Base-by-base conservation (phyloP, 2,797 vertebrate species). In the Micrastur ruficollis region DNA sequence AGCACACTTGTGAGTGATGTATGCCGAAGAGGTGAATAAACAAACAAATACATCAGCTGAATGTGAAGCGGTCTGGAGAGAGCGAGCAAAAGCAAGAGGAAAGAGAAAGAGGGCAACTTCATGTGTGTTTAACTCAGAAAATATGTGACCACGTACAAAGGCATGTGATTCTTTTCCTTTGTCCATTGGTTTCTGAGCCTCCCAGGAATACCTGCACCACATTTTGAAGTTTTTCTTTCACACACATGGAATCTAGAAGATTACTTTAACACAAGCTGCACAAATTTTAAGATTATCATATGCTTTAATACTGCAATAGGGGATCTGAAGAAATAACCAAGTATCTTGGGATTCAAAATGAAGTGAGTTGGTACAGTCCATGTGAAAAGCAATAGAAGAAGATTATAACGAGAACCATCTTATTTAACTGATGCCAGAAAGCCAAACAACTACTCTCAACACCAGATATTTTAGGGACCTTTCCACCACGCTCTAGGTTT, bases 401-500 rank as follows among this genome's bases (percentile, higher is more conserved):
- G 59, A 92, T 25, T 44, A 27, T 58, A 91, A 75, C 31, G 12
- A 89, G 80, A 95, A 88, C 32, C 53, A 80, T 63, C 23, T 82
- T 93, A 73, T 63, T 86, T 80, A 67, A 70, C 11, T 46, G 42
- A 49, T 90, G 44, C n/a, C 70, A 90, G 36, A 89, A 86, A 76
- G 8, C 26, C 74, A 86, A 93, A 74, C 16, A 71, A 50, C n/a
- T 86, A 44, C 72, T 89, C 42, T 81, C 56, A 91, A 75, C 38
- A 88, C 31, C 34, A 75, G 62, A 88, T 81, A 91, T 91, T 95
- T 93, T 61, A 89, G n/a, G 80, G 89, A 75, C 55, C 52, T 81
- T 93, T 94, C 74, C 34, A 66, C 70, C 40, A 63, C 56, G 44
- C 71, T 96, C 89, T 92, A 70, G 52, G 93, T 75, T 95, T 91